phyloP scores from a whole-genome alignment of 1,140 invertebrate species.

The Bathynomus jamesi region DNA sequence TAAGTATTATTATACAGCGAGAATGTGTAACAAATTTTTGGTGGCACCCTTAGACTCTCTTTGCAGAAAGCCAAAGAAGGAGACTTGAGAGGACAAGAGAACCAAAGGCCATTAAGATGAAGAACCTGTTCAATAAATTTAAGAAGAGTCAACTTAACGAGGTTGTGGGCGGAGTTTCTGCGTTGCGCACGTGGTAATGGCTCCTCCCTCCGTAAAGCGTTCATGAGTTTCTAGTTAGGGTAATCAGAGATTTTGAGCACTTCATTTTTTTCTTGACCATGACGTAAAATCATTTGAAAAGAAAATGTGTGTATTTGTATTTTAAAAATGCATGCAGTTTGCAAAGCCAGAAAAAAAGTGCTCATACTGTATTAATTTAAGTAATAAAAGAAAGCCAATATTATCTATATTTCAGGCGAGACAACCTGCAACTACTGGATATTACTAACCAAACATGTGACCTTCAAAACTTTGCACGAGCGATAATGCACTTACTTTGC shows the following conservation, averaged over 20 bases:
- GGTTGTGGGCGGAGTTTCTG: conserved; percentile 21
- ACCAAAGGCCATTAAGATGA: conserved; percentile 33
- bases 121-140: conserved; percentile 35
- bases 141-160: conserved; percentile 24
- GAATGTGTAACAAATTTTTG: no score
- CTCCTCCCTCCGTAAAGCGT: conserved; percentile 16
- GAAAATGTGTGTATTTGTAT: no score
- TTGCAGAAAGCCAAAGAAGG: background rate
- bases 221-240: background rate
- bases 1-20: no score
- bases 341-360: no score
- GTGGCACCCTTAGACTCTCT: background rate
- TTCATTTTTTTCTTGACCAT: no score
- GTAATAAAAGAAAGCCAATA: no score
- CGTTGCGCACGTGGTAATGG: conserved; percentile 14
- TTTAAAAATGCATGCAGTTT: no score
- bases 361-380: no score
- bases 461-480: conserved; percentile 2
- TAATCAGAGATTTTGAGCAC: background rate
- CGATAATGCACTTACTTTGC: conserved; percentile 26
- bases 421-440: no score
- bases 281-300: no score
- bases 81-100: conserved; percentile 9
- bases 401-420: no score
- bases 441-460: background rate